Base-by-base conservation (phyloP, 2,113 vertebrate species). In the Pteropus alecto region DNA sequence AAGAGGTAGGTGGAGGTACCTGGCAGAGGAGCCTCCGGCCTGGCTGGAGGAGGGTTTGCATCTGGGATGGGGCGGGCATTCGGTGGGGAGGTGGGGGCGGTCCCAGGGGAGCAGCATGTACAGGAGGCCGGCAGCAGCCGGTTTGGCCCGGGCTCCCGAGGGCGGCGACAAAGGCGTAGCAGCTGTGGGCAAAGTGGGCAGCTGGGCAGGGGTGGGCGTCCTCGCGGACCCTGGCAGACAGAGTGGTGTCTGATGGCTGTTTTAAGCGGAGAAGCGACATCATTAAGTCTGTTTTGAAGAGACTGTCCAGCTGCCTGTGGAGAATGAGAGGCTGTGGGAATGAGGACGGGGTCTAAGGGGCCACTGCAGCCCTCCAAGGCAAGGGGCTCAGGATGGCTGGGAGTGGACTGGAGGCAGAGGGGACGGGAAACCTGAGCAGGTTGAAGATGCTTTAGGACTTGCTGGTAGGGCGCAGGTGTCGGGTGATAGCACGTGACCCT, bases 51-150 rank as follows among this genome's bases (percentile, higher is more conserved):
- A n/a, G 38, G 33, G 35, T n/a, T 41, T 38, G 70, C 48, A 2
- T 54, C 63, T 94, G 65, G 56, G 68, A 13, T 56, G 33, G 82
- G 82, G 56, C 11, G 28, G 18, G 38, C 46, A 13, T 58, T 26
- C 51, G 60, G 60, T 19, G 51, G 73, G 30, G n/a, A 12, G 74
- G 35, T 51, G 24, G 14, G 60, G 38, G 30, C n/a, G 38, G 14
- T 43, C 15, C 0, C 9, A 24, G 48, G 48, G n/a, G 19, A 19
- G 11, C 1, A n/a, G 51, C 22, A 1, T 8, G 14, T 19, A 6
- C 10, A 14, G 3, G 38, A 60, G 51, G 2, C 58, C 10, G 51
- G 38, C 26, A 5, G 73, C 16, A 65, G 48, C 43, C 10, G 1
- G 14, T 15, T 15, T 35, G 51, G 1, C 84, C 48, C 54, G 63